Conservation (phyloP, 2,113 vertebrate genomes). For the Sigmodon hispidus region DNA sequence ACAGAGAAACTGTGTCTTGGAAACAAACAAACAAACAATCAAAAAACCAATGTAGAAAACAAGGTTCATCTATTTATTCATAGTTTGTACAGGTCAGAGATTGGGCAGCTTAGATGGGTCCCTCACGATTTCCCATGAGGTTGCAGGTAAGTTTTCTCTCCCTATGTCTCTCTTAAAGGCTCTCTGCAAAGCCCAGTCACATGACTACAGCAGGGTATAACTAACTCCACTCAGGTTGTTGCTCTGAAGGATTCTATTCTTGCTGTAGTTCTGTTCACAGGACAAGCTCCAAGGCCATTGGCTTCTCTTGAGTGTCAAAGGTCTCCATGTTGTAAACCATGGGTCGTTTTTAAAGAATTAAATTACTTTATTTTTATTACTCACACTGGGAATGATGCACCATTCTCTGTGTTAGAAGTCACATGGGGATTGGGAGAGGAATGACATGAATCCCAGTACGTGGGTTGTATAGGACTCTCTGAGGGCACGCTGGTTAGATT, state of each 20-base stretch:
- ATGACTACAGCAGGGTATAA: not conserved
- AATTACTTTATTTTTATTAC: not conserved
- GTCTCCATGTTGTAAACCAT: not conserved
- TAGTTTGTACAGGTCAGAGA: not conserved
- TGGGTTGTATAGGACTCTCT: not conserved
- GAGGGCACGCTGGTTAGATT: not conserved
- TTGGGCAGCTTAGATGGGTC: not conserved
- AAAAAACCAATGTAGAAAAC: not conserved
- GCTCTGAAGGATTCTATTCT: not conserved
- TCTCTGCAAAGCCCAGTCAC: not conserved
- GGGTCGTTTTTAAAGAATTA: not conserved
- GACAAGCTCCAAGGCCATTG: not conserved
- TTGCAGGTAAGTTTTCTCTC: not conserved
- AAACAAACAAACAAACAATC: not conserved
- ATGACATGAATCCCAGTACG: not conserved
- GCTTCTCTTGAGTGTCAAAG: not conserved
- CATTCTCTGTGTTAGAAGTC: not conserved
- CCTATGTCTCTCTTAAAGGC: not conserved
- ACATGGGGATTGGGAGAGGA: not conserved
- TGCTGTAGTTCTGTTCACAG: not conserved
- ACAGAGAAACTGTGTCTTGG: not conserved
- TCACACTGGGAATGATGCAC: not conserved
- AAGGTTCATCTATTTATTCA: not conserved
- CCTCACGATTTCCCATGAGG: not conserved
- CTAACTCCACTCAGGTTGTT: not conserved